Percentiles rank a stretch among this genome's conserved stretches.
phyloP scores from a whole-genome alignment of 1,140 invertebrate genomes.

The Heliconius nattereri region DNA sequence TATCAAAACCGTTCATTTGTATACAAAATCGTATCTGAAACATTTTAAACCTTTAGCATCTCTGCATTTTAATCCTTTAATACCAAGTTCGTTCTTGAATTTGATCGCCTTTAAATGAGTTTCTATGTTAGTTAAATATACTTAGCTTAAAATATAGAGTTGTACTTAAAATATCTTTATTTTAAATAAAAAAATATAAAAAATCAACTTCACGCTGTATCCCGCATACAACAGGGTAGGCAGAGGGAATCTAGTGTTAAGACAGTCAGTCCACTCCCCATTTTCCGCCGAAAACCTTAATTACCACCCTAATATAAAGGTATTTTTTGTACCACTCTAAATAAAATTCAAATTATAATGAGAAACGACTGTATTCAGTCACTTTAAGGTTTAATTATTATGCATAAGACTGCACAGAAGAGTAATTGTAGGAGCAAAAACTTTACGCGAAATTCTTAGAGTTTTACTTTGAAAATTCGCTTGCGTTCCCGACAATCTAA shows the following conservation, averaged over 20 bases:
- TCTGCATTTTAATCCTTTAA: conserved; percentile 75
- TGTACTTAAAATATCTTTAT: no score
- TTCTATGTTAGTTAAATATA: conserved; percentile 56
- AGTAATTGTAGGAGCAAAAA: conserved; percentile 35
- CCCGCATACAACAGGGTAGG: no score
- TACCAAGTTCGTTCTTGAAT: conserved; percentile 55
- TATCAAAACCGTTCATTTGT: no score
- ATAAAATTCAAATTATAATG: background rate
- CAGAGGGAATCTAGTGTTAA: no score
- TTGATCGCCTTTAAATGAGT: conserved; percentile 70
- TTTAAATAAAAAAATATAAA: no score
- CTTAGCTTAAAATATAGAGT: background rate
- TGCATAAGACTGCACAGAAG: conserved; percentile 30
- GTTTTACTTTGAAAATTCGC: conserved; percentile 44
- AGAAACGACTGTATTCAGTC: background rate
- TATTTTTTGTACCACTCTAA: background rate
- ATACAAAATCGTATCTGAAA: conserved; percentile 76
- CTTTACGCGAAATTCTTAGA: conserved; percentile 35
- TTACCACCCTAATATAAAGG: no score
- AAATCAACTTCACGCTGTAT: no score
- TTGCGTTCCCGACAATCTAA: conserved; percentile 51
- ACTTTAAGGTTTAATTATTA: conserved; percentile 31
- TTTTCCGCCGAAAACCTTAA: no score
- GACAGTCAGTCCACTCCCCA: no score
- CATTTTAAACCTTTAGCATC: conserved; percentile 75